phyloP scores from a whole-genome alignment of 2,888 invertebrate genomes.

The Parthenolecanium corni region DNA sequence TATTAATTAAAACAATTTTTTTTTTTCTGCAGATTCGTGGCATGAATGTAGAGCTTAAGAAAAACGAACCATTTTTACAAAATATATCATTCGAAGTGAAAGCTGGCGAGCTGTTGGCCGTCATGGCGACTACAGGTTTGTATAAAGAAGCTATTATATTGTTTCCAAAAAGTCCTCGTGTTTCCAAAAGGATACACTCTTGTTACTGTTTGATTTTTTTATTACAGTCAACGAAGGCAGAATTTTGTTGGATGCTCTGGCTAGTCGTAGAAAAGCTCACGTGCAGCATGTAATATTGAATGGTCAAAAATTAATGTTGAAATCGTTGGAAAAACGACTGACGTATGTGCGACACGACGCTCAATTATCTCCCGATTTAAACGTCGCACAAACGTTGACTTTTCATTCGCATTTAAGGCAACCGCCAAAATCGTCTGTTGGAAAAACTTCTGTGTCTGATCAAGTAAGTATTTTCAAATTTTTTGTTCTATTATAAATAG shows the following conservation, averaged over 20 bases:
- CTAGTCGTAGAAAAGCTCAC: slow-evolving; percentile 55
- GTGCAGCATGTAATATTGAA: slow-evolving; percentile 56
- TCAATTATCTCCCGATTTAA: slow-evolving; percentile 71
- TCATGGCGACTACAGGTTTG: slow-evolving; percentile 65
- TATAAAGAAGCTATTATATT: background rate
- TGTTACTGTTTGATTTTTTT: background rate
- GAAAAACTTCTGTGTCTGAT: slow-evolving; percentile 34
- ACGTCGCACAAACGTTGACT: slow-evolving; percentile 75
- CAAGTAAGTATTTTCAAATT: slow-evolving; percentile 30
- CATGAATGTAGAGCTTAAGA: slow-evolving; percentile 21
- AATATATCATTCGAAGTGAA: slow-evolving; percentile 77
- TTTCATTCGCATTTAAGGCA: slow-evolving; percentile 42
- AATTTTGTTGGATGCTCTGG: slow-evolving; percentile 68
- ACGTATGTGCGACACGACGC: slow-evolving; percentile 65
- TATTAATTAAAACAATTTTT: background rate
- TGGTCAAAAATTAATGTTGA: slow-evolving; percentile 65
- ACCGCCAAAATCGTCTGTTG: slow-evolving; percentile 32
- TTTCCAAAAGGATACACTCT: background rate
- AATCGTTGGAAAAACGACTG: slow-evolving; percentile 56
- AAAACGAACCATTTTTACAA: slow-evolving; percentile 42
- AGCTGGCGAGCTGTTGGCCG: slow-evolving; percentile 80
- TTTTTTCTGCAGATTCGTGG: slow-evolving; percentile 18
- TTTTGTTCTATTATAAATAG: too few relatives aligned
- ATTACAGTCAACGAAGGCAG: slow-evolving; percentile 54
- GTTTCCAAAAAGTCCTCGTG: background rate